Evolutionary conservation across 2,888 invertebrate genomes (phyloP).

Genomic region (Eristalis pertinax): DNA sequence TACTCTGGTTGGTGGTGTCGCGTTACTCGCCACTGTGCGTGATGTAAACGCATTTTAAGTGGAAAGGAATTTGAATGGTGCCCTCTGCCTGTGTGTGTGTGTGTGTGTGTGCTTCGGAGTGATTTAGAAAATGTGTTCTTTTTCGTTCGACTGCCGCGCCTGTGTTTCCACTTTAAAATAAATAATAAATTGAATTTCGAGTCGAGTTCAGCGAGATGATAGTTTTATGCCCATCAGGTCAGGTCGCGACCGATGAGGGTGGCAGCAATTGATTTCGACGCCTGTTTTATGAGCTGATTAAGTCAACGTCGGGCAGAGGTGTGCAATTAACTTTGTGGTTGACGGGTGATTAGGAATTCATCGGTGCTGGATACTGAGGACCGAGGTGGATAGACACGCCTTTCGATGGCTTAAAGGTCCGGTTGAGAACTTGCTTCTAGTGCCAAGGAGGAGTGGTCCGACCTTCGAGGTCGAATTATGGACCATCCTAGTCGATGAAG

Average conservation of each 20-base stretch:
- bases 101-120: no score
- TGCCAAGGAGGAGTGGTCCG: no score
- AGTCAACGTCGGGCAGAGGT: not conserved
- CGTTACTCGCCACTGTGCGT: constrained; percentile 60
- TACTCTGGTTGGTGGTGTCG: constrained; percentile 64
- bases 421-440: no score
- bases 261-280: not conserved
- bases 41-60: constrained; percentile 63
- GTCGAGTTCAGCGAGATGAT: not conserved
- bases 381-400: no score
- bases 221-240: constrained; percentile 27
- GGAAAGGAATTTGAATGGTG: constrained; percentile 55
- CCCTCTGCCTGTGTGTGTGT: not conserved
- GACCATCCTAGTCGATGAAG: no score
- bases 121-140: constrained; percentile 25
- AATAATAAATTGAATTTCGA: constrained; percentile 47
- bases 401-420: no score
- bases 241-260: not conserved
- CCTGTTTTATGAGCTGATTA: not conserved
- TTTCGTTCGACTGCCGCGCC: not conserved
- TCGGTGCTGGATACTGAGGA: no score
- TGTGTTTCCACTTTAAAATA: constrained; percentile 21
- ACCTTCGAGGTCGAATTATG: no score
- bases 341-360: not conserved
- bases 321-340: not conserved